Base-by-base conservation (phyloP, 2,797 vertebrate species). In the Semaprochilodus insignis region DNA sequence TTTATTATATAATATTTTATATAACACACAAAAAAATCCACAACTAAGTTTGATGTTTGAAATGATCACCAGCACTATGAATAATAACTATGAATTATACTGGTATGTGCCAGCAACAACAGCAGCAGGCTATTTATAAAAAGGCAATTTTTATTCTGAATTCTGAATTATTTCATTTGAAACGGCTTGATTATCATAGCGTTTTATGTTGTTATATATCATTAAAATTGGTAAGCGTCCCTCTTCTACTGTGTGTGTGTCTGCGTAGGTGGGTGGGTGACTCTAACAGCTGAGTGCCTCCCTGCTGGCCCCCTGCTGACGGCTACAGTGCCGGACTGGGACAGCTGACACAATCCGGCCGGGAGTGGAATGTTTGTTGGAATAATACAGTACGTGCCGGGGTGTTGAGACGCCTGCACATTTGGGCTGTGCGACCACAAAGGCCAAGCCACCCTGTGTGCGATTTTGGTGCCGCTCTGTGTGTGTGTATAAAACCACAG, bases 311-410 rank as follows among this genome's bases (percentile, higher is more conserved):
- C 83, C 65, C 52, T 25, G 81, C 55, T 83, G 73, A 25, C 80
- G 66, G 15, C 48, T 69, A 77, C 60, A 74, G 66, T 71, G 57
- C 78, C 84, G 81, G 88, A 80, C 84, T 2, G 2, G 73, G 76
- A 94, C 92, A 93, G 91, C 91, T 94, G 92, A 92, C 88, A 90
- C 90, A 93, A 93, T 89, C 91, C 88, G 86, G 83, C 90, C 83
- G 91, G 87, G 85, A 80, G 86, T 91, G 90, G 91, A 91, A 95
- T 93, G 93, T 87, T 91, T 87, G 87, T 85, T 92, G 90, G 87
- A 91, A 93, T 90, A 94, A 93, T 89, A 94, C 78, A 76, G 31
- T 69, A 69, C 34, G 36, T 69, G 83, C 44, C 77, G 51, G 62
- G 76, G 84, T 86, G 83, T 79, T 71, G 75, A 84, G 84, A 87